Conservation (phyloP, 2,113 vertebrate genomes). For the Tylochromis polylepis region DNA sequence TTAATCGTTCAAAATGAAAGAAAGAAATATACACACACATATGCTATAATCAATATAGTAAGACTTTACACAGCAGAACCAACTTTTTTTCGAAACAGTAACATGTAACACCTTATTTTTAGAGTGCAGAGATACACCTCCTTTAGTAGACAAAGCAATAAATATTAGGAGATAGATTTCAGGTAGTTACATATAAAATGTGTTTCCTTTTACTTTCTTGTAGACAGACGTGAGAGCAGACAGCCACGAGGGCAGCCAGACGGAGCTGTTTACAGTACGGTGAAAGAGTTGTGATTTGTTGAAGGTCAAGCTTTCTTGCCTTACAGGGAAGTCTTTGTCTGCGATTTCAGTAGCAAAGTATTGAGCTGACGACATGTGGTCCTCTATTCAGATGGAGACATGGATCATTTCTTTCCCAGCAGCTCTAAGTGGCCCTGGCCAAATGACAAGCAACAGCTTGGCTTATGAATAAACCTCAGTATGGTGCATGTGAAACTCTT, state of each 20-base stretch:
- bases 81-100: not conserved
- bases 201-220: not conserved
- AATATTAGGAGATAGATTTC: not conserved
- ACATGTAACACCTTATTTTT: not conserved
- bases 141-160: not conserved
- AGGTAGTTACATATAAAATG: not conserved
- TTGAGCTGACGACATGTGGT: slow-evolving; percentile 64
- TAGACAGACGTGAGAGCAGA: not conserved
- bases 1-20: not conserved
- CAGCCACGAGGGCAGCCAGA: not conserved
- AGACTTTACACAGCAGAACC: not conserved
- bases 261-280: not conserved
- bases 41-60: not conserved
- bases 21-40: not conserved
- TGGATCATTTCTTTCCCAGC: slow-evolving; percentile 55
- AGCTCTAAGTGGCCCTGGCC: slow-evolving; percentile 57
- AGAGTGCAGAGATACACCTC: not conserved
- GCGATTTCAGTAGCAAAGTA: slow-evolving; percentile 61
- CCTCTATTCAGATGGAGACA: slow-evolving; percentile 54
- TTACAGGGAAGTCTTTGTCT: slow-evolving; percentile 58
- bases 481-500: slow-evolving; percentile 40
- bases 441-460: slow-evolving; percentile 67
- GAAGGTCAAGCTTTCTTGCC: slow-evolving; percentile 66
- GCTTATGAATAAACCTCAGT: slow-evolving; percentile 61
- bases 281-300: slow-evolving; percentile 35